These are phyloP conservation scores for Gavialis gangeticus DNA, from an alignment of 2,113 vertebrate genomes.

Conservation along the genomic window DNA sequence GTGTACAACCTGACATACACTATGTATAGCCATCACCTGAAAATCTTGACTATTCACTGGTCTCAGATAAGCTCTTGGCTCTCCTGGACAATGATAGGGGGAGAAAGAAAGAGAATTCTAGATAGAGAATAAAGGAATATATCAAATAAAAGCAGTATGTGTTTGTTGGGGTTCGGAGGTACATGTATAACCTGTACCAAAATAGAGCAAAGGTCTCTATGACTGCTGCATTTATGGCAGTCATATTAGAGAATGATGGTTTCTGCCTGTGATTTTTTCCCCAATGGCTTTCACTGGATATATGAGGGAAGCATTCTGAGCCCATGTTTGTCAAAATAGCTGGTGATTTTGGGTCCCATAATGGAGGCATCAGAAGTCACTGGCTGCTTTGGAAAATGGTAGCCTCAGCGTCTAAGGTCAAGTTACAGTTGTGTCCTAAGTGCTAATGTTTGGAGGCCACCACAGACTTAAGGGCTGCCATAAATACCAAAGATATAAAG, in stretches of 20 bases:
- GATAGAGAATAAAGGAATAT: background rate
- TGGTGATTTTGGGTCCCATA: constrained; percentile 34
- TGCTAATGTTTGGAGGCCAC: constrained; percentile 6
- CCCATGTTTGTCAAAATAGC: constrained; percentile 39
- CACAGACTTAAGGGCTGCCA: background rate
- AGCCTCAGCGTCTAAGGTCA: constrained; percentile 29
- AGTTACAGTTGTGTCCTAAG: background rate
- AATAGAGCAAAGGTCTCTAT: constrained; percentile 14
- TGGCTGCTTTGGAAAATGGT: constrained; percentile 43
- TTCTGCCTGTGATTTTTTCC: constrained; percentile 67
- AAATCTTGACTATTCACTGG: constrained; percentile 16
- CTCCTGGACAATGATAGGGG: background rate
- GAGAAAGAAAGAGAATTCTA: background rate
- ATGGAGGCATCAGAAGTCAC: background rate
- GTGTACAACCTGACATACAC: constrained; percentile 1
- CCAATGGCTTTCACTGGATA: constrained; percentile 61
- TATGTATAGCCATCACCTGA: background rate
- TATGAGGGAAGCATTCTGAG: constrained; percentile 24
- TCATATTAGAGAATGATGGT: constrained; percentile 29
- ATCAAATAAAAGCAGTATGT: background rate
- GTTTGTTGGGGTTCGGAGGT: background rate
- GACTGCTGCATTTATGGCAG: constrained; percentile 10
- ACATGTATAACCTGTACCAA: background rate
- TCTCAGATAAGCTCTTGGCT: constrained; percentile 37
- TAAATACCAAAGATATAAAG: background rate